phyloP scores from a whole-genome alignment of 2,113 vertebrate genomes.

The Perccottus glenii region DNA sequence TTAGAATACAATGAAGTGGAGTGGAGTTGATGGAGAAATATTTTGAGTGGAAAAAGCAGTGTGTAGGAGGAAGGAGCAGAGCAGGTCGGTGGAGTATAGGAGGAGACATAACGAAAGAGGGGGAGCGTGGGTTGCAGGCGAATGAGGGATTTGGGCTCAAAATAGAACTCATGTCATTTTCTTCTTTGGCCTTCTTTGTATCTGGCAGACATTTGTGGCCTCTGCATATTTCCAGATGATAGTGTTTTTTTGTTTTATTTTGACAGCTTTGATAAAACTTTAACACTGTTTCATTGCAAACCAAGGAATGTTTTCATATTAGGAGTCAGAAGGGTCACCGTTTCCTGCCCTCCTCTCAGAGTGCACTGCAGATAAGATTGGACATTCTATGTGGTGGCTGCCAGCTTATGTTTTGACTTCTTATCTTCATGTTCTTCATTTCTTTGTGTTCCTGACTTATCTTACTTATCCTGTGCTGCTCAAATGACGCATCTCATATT shows the following conservation, averaged over 20 bases:
- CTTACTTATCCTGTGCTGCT: neutral
- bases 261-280: neutral
- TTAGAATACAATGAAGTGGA: slow-evolving; percentile 11
- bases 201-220: slow-evolving; percentile 38
- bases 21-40: slow-evolving; percentile 12
- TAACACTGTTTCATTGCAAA: no score
- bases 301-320: neutral
- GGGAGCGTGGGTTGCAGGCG: slow-evolving; percentile 47
- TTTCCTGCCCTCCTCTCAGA: slow-evolving; percentile 21
- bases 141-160: slow-evolving; percentile 60
- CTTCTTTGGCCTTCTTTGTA: slow-evolving; percentile 60
- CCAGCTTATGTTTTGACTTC: neutral
- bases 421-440: neutral
- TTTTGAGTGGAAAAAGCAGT: slow-evolving; percentile 4
- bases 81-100: slow-evolving; percentile 15
- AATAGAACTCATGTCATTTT: slow-evolving; percentile 75
- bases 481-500: slow-evolving; percentile 21
- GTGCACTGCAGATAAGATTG: neutral
- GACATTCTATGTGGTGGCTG: neutral
- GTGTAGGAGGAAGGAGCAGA: slow-evolving; percentile 24
- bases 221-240: slow-evolving; percentile 37
- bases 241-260: slow-evolving; percentile 22
- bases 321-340: neutral
- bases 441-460: neutral
- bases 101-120: slow-evolving; percentile 8